These are phyloP conservation scores for Probosciger aterrimus DNA, from an alignment of 2,113 vertebrate genomes.

Conservation along the genomic window DNA sequence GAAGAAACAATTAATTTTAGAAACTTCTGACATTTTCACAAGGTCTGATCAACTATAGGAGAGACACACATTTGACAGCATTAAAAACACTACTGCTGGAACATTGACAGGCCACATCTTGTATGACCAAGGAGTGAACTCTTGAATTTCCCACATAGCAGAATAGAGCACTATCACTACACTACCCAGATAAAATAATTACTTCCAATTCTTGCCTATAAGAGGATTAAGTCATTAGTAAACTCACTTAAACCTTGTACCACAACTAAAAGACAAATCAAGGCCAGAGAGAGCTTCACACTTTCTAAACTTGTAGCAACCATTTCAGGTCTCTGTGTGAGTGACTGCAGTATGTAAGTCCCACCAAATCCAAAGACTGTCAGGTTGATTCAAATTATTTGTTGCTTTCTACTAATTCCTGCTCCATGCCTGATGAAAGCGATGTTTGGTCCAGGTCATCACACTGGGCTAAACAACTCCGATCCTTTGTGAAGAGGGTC, in stretches of 20 bases:
- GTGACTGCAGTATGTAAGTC: not conserved
- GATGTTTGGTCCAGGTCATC: not conserved
- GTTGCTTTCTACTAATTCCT: not conserved
- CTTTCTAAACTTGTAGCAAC: not conserved
- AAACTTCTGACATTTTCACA: not conserved
- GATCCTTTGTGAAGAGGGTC: not conserved
- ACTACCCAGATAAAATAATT: not conserved
- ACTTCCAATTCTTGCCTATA: not conserved
- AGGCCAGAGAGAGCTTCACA: not conserved
- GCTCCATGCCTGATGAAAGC: not conserved
- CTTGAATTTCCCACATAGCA: not conserved
- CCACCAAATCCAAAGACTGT: not conserved
- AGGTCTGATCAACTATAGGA: not conserved
- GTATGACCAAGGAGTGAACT: fast-evolving
- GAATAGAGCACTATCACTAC: not conserved
- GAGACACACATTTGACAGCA: not conserved
- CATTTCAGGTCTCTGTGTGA: not conserved
- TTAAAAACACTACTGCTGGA: not conserved
- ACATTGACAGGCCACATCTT: not conserved
- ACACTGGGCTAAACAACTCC: not conserved
- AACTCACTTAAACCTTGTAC: not conserved
- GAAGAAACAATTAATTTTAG: not conserved
- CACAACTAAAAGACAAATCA: not conserved
- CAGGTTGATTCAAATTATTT: not conserved
- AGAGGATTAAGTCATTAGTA: not conserved